phyloP scores from a whole-genome alignment of 1,140 invertebrate species.

The Drosophila erecta region DNA sequence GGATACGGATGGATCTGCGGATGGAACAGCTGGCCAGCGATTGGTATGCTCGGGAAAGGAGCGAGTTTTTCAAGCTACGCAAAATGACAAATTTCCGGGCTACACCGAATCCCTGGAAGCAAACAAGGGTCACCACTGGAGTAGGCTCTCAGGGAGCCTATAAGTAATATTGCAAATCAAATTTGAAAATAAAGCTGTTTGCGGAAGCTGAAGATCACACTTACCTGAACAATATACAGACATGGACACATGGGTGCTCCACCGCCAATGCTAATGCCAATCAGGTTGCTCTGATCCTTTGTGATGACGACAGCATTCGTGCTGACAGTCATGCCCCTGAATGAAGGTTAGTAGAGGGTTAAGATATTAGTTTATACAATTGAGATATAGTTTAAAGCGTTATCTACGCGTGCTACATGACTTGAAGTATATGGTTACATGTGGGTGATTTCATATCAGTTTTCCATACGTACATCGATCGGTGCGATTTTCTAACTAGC shows the following conservation, averaged over 20 bases:
- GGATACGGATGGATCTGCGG: conserved; percentile 1
- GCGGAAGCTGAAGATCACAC: not conserved
- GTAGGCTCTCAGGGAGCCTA: not conserved
- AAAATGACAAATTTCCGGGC: conserved; percentile 58
- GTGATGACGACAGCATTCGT: conserved; percentile 95
- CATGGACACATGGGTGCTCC: conserved; percentile 98
- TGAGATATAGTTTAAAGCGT: not conserved
- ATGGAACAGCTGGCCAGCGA: not conserved
- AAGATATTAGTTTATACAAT: not conserved
- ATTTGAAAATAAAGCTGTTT: not conserved
- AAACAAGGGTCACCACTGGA: not conserved
- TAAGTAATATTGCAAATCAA: not conserved
- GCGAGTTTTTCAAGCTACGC: conserved; percentile 28
- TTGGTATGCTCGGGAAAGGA: not conserved
- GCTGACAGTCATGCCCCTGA: conserved; percentile 98
- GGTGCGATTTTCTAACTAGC: conserved; percentile 56
- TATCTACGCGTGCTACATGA: conserved; percentile 35
- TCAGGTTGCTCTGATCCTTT: conserved; percentile 97
- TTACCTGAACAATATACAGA: conserved; percentile 97
- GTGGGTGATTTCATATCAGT: conserved; percentile 30
- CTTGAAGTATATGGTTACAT: conserved; percentile 1
- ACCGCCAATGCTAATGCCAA: conserved; percentile 99
- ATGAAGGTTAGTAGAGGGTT: not conserved
- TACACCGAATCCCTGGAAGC: conserved; percentile 49
- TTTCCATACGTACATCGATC: conserved; percentile 42